These are phyloP conservation scores for Patagioenas fasciata DNA, from an alignment of 2,113 vertebrate genomes.

Conservation along the genomic window DNA sequence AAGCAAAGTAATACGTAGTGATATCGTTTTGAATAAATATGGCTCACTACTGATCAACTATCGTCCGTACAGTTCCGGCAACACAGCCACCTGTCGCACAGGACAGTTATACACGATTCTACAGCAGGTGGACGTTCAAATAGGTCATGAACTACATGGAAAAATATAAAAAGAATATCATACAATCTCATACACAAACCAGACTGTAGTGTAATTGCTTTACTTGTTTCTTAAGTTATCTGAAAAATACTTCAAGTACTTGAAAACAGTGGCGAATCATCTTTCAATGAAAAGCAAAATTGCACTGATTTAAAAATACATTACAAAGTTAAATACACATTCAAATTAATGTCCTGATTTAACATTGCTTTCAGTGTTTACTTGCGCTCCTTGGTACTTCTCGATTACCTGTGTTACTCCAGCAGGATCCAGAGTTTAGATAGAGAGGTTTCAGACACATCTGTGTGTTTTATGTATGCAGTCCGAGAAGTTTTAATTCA, in stretches of 20 bases:
- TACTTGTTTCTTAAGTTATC: constrained; percentile 51
- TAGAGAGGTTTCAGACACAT: background rate
- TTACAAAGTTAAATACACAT: constrained; percentile 63
- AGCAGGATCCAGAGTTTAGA: background rate
- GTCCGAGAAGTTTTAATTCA: background rate
- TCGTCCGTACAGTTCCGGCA: constrained; percentile 34
- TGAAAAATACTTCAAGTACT: constrained; percentile 55
- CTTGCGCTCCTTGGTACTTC: constrained; percentile 1
- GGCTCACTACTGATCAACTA: constrained; percentile 71
- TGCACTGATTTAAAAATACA: constrained; percentile 63
- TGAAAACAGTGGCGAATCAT: constrained; percentile 41
- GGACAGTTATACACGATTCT: constrained; percentile 53
- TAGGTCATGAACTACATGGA: constrained; percentile 37
- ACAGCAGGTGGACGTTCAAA: constrained; percentile 55
- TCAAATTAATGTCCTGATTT: constrained; percentile 56
- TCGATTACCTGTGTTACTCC: constrained; percentile 23
- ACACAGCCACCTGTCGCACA: constrained; percentile 53
- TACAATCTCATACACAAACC: constrained; percentile 60
- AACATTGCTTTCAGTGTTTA: constrained; percentile 41
- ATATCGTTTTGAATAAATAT: constrained; percentile 71
- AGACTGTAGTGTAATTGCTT: constrained; percentile 39
- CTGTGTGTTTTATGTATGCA: background rate
- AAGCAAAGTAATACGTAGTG: constrained; percentile 71
- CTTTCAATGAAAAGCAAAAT: constrained; percentile 58
- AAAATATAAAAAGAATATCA: constrained; percentile 55